Evolutionary conservation across 2,888 invertebrate species (phyloP).

Genomic region (Dioctria linearis): DNA sequence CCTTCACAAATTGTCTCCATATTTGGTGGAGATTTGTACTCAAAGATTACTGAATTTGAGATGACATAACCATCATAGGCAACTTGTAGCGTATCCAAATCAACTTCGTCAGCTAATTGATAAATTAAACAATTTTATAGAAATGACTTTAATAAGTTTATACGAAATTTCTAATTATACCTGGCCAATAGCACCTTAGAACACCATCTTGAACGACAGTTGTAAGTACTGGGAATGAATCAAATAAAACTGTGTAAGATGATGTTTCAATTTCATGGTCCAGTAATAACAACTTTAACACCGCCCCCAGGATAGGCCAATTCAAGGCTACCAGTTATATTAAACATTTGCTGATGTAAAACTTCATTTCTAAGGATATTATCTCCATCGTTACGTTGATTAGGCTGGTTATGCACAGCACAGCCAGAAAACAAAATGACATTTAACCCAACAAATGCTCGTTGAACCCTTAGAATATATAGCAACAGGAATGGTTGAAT

Average conservation of each 20-base stretch:
- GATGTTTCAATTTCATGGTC: conserved; percentile 90
- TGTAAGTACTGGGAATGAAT: conserved; percentile 92
- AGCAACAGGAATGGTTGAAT: no score
- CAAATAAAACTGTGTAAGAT: conserved; percentile 93
- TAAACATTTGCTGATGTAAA: conserved; percentile 51
- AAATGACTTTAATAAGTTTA: no score
- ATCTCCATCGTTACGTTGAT: conserved; percentile 27
- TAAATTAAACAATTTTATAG: no score
- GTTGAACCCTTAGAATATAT: no score
- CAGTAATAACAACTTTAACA: conserved; percentile 92
- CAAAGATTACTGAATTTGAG: no score
- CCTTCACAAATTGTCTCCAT: no score
- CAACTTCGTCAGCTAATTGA: conserved; percentile 92
- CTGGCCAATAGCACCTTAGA: conserved; percentile 92
- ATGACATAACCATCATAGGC: no score
- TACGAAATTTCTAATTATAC: no score
- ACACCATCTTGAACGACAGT: conserved; percentile 95
- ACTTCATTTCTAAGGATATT: conserved; percentile 21
- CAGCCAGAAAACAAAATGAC: no score
- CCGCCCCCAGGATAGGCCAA: conserved; percentile 97
- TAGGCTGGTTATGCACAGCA: no score
- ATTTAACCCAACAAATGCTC: no score
- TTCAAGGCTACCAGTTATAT: conserved; percentile 95
- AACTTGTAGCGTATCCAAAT: conserved; percentile 90
- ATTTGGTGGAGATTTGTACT: no score